A percentile compares a stretch with the other conserved stretches of the same genome.
Evolutionary conservation across 2,113 vertebrate species (phyloP).

Genomic region (Panurus biarmicus): DNA sequence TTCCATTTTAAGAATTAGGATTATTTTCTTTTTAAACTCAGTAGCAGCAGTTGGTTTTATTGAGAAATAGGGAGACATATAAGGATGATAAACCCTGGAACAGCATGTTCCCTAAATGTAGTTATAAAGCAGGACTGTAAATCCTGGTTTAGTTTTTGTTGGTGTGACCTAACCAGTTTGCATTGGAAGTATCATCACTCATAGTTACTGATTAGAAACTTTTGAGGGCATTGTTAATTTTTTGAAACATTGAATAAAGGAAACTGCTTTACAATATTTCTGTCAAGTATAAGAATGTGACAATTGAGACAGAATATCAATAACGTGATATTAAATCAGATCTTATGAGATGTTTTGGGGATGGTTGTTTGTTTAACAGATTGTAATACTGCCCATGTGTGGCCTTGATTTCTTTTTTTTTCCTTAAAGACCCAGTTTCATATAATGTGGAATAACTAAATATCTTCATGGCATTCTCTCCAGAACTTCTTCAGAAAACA

Average conservation of each 20-base stretch:
- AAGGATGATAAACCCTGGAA: not conserved
- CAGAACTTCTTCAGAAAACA: constrained; percentile 97
- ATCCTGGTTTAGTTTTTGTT: not conserved
- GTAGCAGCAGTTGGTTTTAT: not conserved
- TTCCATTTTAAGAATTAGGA: not conserved
- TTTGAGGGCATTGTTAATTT: not conserved
- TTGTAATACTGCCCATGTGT: not conserved
- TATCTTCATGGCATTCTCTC: not conserved
- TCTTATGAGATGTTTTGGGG: not conserved
- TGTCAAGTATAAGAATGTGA: not conserved
- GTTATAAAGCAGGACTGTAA: not conserved
- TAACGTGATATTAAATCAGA: not conserved
- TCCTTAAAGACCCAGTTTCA: not conserved
- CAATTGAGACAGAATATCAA: not conserved
- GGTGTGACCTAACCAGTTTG: not conserved
- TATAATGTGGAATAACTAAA: not conserved
- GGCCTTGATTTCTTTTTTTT: not conserved
- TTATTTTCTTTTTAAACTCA: not conserved
- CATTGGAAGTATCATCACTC: not conserved
- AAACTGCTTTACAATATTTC: not conserved
- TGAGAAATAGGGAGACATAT: not conserved
- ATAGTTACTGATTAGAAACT: not conserved
- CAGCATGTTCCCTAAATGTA: not conserved
- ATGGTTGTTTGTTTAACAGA: not conserved
- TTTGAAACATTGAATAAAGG: not conserved